phyloP scores from a whole-genome alignment of 2,113 vertebrate genomes.

The Cromileptes altivelis region DNA sequence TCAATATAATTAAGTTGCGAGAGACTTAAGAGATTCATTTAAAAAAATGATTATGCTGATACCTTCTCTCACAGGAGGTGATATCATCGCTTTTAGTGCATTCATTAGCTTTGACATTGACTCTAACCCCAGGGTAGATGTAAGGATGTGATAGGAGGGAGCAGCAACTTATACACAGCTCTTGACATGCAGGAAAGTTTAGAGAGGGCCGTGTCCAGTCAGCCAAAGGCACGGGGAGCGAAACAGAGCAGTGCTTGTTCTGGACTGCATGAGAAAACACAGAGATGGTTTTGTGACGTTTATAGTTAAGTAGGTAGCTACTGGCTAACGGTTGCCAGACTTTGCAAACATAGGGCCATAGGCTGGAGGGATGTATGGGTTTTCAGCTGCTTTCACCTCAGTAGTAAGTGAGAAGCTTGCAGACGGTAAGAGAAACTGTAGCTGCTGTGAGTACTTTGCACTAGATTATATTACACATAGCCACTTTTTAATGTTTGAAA shows the following conservation, averaged over 20 bases:
- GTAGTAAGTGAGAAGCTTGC: constrained; percentile 3
- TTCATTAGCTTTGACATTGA: constrained; percentile 60
- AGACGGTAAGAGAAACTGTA: constrained; percentile 1
- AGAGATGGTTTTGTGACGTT: constrained; percentile 70
- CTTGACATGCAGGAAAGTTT: constrained; percentile 51
- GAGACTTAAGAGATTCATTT: constrained; percentile 21
- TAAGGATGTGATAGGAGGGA: constrained; percentile 41
- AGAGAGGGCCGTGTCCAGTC: constrained; percentile 18
- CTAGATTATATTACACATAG: neutral
- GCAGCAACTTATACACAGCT: constrained; percentile 29
- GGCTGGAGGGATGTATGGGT: constrained; percentile 6
- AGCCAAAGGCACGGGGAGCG: constrained; percentile 27
- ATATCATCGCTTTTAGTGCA: constrained; percentile 34
- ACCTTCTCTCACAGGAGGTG: constrained; percentile 10
- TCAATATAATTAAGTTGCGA: constrained; percentile 12
- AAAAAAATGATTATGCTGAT: constrained; percentile 1
- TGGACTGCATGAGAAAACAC: constrained; percentile 50
- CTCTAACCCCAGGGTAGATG: constrained; percentile 34
- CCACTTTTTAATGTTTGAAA: neutral
- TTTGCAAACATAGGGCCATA: constrained; percentile 30
- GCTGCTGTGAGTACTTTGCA: neutral
- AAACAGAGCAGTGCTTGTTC: constrained; percentile 72
- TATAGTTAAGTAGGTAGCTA: constrained; percentile 42
- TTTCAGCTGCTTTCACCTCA: constrained; percentile 25
- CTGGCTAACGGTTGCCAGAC: constrained; percentile 41